Evolutionary conservation across 2,113 vertebrate species (phyloP).

Genomic region (Mugil cephalus): DNA sequence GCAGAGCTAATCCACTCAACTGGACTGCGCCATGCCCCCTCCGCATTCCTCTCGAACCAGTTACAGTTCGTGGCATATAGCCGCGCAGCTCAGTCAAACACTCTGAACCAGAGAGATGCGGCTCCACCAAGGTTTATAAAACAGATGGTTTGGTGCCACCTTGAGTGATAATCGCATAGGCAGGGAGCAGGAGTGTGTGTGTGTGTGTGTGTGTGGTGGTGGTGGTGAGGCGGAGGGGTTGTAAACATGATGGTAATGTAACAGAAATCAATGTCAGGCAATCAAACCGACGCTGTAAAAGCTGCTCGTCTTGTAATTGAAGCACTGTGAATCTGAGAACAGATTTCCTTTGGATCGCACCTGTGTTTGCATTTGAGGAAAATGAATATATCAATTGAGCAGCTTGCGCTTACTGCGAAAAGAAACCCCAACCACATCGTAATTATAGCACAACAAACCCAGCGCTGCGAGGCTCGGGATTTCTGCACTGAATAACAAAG

Average conservation of each 20-base stretch:
- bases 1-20: slow-evolving; percentile 76
- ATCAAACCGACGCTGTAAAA: slow-evolving; percentile 40
- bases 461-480: slow-evolving; percentile 29
- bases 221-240: too few relatives aligned
- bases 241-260: slow-evolving; percentile 55
- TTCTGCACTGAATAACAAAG: slow-evolving; percentile 37
- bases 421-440: neutral
- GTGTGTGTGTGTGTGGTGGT: slow-evolving; percentile 26
- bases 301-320: slow-evolving; percentile 18
- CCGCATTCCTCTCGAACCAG: slow-evolving; percentile 11
- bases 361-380: neutral
- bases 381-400: neutral
- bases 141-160: slow-evolving; percentile 42
- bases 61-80: neutral
- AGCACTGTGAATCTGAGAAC: slow-evolving; percentile 18
- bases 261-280: slow-evolving; percentile 65
- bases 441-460: slow-evolving; percentile 32
- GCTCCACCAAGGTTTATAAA: slow-evolving; percentile 4
- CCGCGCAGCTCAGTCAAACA: neutral
- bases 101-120: neutral
- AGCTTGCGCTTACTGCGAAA: slow-evolving; percentile 13
- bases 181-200: slow-evolving; percentile 24
- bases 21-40: slow-evolving; percentile 34
- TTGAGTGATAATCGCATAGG: slow-evolving; percentile 39
- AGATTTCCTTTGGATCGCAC: neutral